Evolutionary conservation across 2,888 invertebrate genomes (phyloP).

Genomic region (Bedellia somnulentella): DNA sequence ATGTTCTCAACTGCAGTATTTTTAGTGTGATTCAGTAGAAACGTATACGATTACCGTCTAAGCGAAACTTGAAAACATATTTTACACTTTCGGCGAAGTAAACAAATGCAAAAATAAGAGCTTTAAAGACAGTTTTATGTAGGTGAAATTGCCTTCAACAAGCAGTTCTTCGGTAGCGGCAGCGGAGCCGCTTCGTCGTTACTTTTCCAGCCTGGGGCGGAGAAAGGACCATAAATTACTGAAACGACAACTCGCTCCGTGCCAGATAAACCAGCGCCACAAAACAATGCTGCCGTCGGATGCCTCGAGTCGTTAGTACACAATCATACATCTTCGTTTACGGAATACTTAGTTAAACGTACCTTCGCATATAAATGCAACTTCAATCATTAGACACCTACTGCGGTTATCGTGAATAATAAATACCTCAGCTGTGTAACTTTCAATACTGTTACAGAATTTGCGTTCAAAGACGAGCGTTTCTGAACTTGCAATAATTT

Average conservation of each 20-base stretch:
- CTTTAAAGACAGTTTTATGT: too few relatives aligned
- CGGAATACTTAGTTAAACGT: too few relatives aligned
- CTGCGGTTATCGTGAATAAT: too few relatives aligned
- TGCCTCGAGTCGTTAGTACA: slow-evolving; percentile 39
- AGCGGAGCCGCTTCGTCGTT: slow-evolving; percentile 25
- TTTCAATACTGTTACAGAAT: slow-evolving; percentile 25
- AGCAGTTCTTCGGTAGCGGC: slow-evolving; percentile 17
- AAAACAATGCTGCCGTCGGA: slow-evolving; percentile 51
- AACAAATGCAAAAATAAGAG: too few relatives aligned
- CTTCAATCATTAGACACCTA: too few relatives aligned
- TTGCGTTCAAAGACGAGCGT: slow-evolving; percentile 52
- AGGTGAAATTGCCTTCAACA: slow-evolving; percentile 11
- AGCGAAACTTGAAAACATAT: too few relatives aligned
- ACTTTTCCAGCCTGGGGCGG: slow-evolving; percentile 39
- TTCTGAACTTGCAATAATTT: slow-evolving; percentile 59
- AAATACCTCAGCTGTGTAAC: not conserved
- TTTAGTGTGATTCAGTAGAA: too few relatives aligned
- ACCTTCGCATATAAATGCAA: too few relatives aligned
- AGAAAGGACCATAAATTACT: slow-evolving; percentile 54
- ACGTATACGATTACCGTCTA: too few relatives aligned
- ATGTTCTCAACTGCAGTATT: too few relatives aligned
- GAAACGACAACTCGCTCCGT: slow-evolving; percentile 53
- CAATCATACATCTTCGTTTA: slow-evolving; percentile 46
- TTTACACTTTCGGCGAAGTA: too few relatives aligned
- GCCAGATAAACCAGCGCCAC: slow-evolving; percentile 53